Conservation (phyloP, 2,797 vertebrate genomes). For the Spinibarbus caldwelli region DNA sequence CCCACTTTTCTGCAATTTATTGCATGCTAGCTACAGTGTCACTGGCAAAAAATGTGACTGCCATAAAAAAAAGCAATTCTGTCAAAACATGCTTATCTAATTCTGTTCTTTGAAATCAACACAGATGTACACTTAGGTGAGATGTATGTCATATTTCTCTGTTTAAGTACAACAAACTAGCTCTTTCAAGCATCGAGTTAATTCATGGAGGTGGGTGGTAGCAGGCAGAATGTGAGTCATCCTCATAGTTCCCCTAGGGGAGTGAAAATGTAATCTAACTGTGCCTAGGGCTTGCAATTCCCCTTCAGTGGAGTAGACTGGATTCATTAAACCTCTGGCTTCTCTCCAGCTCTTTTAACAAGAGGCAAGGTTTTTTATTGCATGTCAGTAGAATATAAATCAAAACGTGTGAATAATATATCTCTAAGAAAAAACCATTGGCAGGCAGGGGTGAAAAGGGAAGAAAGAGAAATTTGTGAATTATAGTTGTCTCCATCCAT, state of each 20-base stretch:
- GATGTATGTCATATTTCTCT: slow-evolving; percentile 44
- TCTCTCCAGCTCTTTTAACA: slow-evolving; percentile 97
- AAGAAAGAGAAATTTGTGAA: slow-evolving; percentile 81
- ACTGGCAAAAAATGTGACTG: slow-evolving; percentile 13
- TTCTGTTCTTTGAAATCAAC: slow-evolving; percentile 48
- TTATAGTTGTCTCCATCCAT: slow-evolving; percentile 84
- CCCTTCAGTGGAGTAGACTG: slow-evolving; percentile 92
- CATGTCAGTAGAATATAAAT: slow-evolving; percentile 99
- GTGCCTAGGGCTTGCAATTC: slow-evolving; percentile 93
- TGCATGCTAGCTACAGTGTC: slow-evolving; percentile 30
- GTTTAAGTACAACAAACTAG: slow-evolving; percentile 72
- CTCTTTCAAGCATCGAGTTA: slow-evolving; percentile 86
- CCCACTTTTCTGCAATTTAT: slow-evolving; percentile 20
- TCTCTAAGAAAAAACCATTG: slow-evolving; percentile 85
- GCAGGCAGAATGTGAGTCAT: slow-evolving; percentile 74
- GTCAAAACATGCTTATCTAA: slow-evolving; percentile 49
- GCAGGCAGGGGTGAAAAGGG: slow-evolving; percentile 74
- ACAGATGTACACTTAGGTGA: slow-evolving; percentile 41
- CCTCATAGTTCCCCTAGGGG: slow-evolving; percentile 78
- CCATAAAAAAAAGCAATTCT: slow-evolving; percentile 29
- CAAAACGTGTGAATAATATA: slow-evolving; percentile 98
- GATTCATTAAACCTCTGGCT: slow-evolving; percentile 99
- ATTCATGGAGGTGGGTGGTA: slow-evolving; percentile 78
- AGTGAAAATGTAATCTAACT: slow-evolving; percentile 88
- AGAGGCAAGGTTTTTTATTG: slow-evolving; percentile 95